Evolutionary conservation across 2,888 invertebrate genomes (phyloP).

Genomic region (Protophormia terraenovae): DNA sequence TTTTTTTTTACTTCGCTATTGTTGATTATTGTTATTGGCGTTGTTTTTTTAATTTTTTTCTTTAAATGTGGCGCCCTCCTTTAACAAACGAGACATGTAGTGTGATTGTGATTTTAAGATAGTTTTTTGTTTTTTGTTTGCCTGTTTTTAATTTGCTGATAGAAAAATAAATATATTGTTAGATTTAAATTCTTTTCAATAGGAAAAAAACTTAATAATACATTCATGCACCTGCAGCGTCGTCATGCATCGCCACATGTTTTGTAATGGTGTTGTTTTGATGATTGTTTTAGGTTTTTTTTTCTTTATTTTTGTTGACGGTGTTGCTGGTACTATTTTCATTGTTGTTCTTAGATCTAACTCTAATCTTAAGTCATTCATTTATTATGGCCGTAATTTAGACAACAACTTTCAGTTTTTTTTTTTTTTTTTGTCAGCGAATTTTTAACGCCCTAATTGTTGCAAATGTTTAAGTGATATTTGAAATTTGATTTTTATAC

Average conservation of each 20-base stretch:
- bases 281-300: slow-evolving; percentile 5
- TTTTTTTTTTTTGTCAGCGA: not conserved
- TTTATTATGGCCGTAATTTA: slow-evolving; percentile 32
- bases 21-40: slow-evolving; percentile 43
- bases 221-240: slow-evolving; percentile 69
- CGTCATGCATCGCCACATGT: slow-evolving; percentile 66
- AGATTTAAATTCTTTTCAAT: slow-evolving; percentile 59
- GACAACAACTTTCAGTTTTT: slow-evolving; percentile 21
- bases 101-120: slow-evolving; percentile 57
- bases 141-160: slow-evolving; percentile 50
- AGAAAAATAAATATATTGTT: slow-evolving; percentile 52
- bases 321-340: slow-evolving; percentile 12
- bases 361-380: slow-evolving; percentile 10
- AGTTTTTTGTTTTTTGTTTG: slow-evolving; percentile 24
- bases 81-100: slow-evolving; percentile 59
- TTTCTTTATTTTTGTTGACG: not conserved
- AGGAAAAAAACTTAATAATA: slow-evolving; percentile 44
- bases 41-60: slow-evolving; percentile 14
- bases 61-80: slow-evolving; percentile 66
- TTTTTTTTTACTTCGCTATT: slow-evolving; percentile 34
- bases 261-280: slow-evolving; percentile 61
- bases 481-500: not conserved
- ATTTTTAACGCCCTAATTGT: slow-evolving; percentile 19
- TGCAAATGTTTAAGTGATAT: not conserved
- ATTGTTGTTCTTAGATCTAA: slow-evolving; percentile 10